phyloP scores from a whole-genome alignment of 23 tunicate genomes.

The Botrylloides violaceus region DNA sequence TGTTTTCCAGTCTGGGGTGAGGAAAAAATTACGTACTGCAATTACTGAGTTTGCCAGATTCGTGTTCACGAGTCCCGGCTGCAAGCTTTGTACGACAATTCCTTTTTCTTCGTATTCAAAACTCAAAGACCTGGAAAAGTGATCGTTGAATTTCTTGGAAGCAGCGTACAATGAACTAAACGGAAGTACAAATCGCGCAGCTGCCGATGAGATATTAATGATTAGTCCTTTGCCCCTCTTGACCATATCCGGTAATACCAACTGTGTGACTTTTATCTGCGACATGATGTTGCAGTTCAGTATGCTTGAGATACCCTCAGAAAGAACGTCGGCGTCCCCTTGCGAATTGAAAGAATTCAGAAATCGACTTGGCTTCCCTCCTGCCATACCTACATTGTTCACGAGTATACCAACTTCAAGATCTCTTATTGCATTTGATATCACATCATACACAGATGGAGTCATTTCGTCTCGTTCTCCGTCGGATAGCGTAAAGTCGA shows the following conservation, averaged over 20 bases:
- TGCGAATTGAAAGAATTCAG: background rate
- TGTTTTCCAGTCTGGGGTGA: slow-evolving; percentile 37
- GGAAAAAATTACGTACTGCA: slow-evolving; percentile 20
- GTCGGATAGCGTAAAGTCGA: slow-evolving; percentile 52
- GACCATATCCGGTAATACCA: slow-evolving; percentile 55
- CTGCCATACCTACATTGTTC: slow-evolving; percentile 70
- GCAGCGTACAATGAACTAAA: slow-evolving; percentile 52
- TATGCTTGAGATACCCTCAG: slow-evolving; percentile 25
- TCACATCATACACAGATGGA: slow-evolving; percentile 51
- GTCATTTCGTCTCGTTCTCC: slow-evolving; percentile 13
- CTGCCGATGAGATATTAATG: slow-evolving; percentile 62
- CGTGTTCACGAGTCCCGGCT: slow-evolving; percentile 58
- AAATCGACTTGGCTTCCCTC: slow-evolving; percentile 34
- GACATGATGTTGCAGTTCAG: slow-evolving; percentile 49
- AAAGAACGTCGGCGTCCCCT: background rate
- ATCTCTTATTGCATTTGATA: slow-evolving; percentile 24
- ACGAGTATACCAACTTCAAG: slow-evolving; percentile 59
- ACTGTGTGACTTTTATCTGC: slow-evolving; percentile 40
- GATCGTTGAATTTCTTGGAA: slow-evolving; percentile 64
- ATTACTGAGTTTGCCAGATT: slow-evolving; percentile 42
- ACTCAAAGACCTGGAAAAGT: slow-evolving; percentile 41
- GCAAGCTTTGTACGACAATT: slow-evolving; percentile 52
- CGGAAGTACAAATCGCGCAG: slow-evolving; percentile 50
- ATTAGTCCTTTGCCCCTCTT: slow-evolving; percentile 48
- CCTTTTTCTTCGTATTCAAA: slow-evolving; percentile 52